These are phyloP conservation scores for Cheilosia vernalis DNA, from an alignment of 2,888 invertebrate genomes.

Conservation along the genomic window DNA sequence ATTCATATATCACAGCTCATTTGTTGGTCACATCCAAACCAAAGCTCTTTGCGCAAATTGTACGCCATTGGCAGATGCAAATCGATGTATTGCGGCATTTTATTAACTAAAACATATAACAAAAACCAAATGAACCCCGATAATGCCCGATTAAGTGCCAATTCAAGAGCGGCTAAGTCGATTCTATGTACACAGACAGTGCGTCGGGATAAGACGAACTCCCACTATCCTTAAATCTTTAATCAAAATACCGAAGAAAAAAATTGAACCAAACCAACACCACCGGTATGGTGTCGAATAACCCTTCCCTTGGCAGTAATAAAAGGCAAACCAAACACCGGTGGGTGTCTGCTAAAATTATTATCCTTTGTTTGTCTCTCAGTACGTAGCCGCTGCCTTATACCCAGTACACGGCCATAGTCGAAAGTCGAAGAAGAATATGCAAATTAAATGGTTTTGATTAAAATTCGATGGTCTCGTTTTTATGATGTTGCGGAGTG, in stretches of 20 bases:
- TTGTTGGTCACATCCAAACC: too few species aligned
- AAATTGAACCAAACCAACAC: slow-evolving; percentile 17
- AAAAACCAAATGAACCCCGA: slow-evolving; percentile 35
- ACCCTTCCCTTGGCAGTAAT: slow-evolving; percentile 67
- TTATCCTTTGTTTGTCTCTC: slow-evolving; percentile 70
- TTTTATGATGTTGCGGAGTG: slow-evolving; percentile 72
- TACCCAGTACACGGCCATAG: slow-evolving; percentile 3
- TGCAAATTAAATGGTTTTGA: slow-evolving; percentile 75
- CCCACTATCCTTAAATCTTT: slow-evolving; percentile 56
- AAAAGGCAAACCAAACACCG: slow-evolving; percentile 72
- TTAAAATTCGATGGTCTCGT: slow-evolving; percentile 75
- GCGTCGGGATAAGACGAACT: slow-evolving; percentile 10
- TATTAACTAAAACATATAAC: background rate
- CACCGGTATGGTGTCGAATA: slow-evolving; percentile 27
- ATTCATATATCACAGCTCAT: too few species aligned
- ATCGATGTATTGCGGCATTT: too few species aligned
- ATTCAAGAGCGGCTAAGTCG: slow-evolving; percentile 27
- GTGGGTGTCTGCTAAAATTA: slow-evolving; percentile 73
- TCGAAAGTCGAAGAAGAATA: slow-evolving; percentile 65
- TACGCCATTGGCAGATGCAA: too few species aligned
- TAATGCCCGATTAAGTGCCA: slow-evolving; percentile 51
- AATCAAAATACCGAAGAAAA: slow-evolving; percentile 35
- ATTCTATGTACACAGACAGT: slow-evolving; percentile 14
- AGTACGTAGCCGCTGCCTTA: slow-evolving; percentile 24
- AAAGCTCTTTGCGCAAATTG: too few species aligned